Evolutionary conservation across 1,140 invertebrate genomes (phyloP).

Genomic region (Drosophila simulans): DNA sequence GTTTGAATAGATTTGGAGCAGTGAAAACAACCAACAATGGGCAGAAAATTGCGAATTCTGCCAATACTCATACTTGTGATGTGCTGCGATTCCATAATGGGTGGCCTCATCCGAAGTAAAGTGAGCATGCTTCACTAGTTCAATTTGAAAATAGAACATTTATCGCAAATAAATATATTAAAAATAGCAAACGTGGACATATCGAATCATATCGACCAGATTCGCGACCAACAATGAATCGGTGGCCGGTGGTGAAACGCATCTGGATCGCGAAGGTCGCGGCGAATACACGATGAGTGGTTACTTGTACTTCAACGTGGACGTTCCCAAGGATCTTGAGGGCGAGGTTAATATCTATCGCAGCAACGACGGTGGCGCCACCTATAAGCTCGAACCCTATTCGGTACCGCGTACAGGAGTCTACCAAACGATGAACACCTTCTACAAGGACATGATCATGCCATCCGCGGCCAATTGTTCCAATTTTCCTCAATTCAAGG

Average conservation of each 20-base stretch:
- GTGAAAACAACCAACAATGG: too few species aligned
- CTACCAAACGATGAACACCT: conserved; percentile 11
- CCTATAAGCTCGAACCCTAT: conserved; percentile 34
- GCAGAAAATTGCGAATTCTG: too few species aligned
- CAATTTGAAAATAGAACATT: too few species aligned
- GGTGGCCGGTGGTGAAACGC: background rate
- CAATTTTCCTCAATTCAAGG: conserved; percentile 36
- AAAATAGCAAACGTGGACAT: too few species aligned
- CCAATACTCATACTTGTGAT: too few species aligned
- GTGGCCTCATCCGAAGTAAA: too few species aligned
- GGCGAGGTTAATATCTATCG: conserved; percentile 22
- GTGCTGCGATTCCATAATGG: too few species aligned
- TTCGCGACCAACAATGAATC: background rate
- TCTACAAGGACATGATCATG: conserved; percentile 44
- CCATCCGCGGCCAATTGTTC: conserved; percentile 17
- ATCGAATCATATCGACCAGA: too few species aligned
- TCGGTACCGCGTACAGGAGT: background rate
- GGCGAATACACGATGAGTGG: conserved; percentile 29
- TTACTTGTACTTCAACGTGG: background rate
- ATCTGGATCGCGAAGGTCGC: conserved; percentile 29
- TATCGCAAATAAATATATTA: too few species aligned
- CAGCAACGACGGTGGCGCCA: conserved; percentile 21
- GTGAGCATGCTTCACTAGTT: too few species aligned
- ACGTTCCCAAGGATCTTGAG: background rate
- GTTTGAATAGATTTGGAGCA: too few species aligned